Percentiles rank a stretch among this genome's conserved stretches.
Conservation (phyloP, 2,888 invertebrate genomes). For the Antheraea assamensis region DNA sequence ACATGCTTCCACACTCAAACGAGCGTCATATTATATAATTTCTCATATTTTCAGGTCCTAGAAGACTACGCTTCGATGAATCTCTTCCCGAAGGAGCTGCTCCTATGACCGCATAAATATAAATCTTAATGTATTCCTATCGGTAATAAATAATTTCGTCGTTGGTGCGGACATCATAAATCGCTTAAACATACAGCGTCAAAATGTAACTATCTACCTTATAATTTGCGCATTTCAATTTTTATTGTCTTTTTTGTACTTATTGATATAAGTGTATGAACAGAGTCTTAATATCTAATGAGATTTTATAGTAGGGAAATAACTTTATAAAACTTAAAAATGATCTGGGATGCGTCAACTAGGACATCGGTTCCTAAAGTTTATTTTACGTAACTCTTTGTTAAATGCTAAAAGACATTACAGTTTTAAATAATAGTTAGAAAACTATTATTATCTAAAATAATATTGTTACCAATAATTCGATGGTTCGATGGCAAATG, state of each 20-base stretch:
- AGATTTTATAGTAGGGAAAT: neutral
- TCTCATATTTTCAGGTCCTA: constrained; percentile 82
- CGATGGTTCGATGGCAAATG: too few relatives aligned
- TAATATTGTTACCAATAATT: too few relatives aligned
- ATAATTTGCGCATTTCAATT: constrained; percentile 2
- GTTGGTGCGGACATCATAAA: neutral
- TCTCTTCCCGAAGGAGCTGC: constrained; percentile 89
- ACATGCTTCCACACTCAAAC: neutral
- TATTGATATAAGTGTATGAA: neutral
- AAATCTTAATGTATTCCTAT: neutral
- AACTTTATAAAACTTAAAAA: neutral
- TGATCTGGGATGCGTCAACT: too few relatives aligned
- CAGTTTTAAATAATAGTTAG: too few relatives aligned
- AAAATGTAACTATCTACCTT: constrained; percentile 16
- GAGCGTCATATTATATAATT: neutral
- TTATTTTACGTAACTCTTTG: too few relatives aligned
- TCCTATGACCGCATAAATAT: constrained; percentile 70
- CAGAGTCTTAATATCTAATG: neutral
- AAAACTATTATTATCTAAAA: too few relatives aligned
- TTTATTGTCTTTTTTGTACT: neutral
- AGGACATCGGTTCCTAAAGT: too few relatives aligned
- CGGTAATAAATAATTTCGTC: neutral
- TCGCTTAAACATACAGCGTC: neutral
- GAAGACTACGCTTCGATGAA: constrained; percentile 92
- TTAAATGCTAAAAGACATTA: too few relatives aligned